phyloP scores from a whole-genome alignment of 1,140 invertebrate genomes.

The Ooceraea biroi region DNA sequence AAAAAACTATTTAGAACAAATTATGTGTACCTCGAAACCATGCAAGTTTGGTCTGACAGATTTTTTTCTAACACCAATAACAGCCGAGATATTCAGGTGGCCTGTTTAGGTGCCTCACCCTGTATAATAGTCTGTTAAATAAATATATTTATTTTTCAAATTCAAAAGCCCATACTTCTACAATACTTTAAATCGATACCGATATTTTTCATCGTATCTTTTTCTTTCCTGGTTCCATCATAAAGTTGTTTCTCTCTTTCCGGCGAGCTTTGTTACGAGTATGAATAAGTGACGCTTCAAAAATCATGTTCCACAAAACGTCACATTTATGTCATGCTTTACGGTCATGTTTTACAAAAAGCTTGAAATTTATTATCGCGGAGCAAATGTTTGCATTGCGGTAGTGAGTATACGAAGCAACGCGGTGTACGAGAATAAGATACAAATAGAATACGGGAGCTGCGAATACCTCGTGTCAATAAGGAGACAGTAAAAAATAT shows the following conservation, averaged over 20 bases:
- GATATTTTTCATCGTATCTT: neutral
- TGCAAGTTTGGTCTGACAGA: too few relatives aligned
- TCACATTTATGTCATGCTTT: too few relatives aligned
- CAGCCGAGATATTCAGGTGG: too few relatives aligned
- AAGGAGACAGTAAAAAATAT: neutral
- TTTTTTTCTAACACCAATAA: too few relatives aligned
- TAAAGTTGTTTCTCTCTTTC: neutral
- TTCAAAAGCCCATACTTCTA: too few relatives aligned
- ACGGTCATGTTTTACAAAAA: neutral
- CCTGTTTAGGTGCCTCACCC: too few relatives aligned
- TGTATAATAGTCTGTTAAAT: too few relatives aligned
- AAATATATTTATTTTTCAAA: too few relatives aligned
- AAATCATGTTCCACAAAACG: neutral
- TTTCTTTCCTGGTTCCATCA: neutral
- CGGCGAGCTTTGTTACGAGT: neutral
- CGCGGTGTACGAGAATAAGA: neutral
- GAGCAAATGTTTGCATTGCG: slow-evolving; percentile 5
- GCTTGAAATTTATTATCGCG: slow-evolving; percentile 17
- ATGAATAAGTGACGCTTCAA: neutral
- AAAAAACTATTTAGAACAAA: too few relatives aligned
- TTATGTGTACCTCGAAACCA: too few relatives aligned
- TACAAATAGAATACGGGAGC: neutral
- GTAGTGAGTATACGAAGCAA: neutral
- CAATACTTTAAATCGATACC: too few relatives aligned
- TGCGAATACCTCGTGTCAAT: neutral